Conservation (phyloP, 1,140 invertebrate species). For the Drosophila pseudoobscura region DNA sequence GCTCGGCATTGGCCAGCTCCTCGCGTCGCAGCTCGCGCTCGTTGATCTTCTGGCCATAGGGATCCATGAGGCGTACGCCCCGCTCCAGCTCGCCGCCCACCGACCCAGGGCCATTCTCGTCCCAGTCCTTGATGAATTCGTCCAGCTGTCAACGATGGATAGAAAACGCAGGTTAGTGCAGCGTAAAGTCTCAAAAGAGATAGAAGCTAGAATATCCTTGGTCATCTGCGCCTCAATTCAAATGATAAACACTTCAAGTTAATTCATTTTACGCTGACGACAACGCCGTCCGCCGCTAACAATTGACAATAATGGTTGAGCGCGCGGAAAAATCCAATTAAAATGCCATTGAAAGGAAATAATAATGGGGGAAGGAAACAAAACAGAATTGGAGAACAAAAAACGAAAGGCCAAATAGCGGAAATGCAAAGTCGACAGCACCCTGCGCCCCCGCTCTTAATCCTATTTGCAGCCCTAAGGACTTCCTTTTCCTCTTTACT, state of each 20-base stretch:
- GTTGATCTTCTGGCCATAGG: constrained; percentile 88
- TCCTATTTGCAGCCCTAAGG: constrained; percentile 14
- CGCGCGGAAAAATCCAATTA: constrained; percentile 83
- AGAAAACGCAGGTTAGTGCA: constrained; percentile 30
- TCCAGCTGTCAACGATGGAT: constrained; percentile 79
- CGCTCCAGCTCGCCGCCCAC: constrained; percentile 90
- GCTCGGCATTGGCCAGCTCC: constrained; percentile 90
- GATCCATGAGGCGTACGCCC: constrained; percentile 88
- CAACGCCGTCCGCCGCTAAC: constrained; percentile 57
- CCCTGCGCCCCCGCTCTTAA: constrained; percentile 3
- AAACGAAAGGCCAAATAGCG: constrained; percentile 64
- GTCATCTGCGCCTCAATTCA: constrained; percentile 62
- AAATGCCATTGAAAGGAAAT: constrained; percentile 83
- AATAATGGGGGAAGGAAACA: constrained; percentile 79
- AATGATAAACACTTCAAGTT: constrained; percentile 83
- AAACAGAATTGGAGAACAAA: constrained; percentile 71
- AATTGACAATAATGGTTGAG: constrained; percentile 82
- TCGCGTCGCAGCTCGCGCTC: constrained; percentile 87
- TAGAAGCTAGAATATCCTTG: constrained; percentile 16
- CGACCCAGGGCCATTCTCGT: constrained; percentile 89
- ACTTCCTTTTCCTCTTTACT: constrained; percentile 2
- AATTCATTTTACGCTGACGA: constrained; percentile 81
- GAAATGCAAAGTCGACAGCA: constrained; percentile 63
- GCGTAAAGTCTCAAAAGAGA: constrained; percentile 21
- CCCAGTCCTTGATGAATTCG: constrained; percentile 89